A percentile compares a stretch with the other conserved stretches of the same genome.
These are phyloP conservation scores for Sebastes taczanowskii DNA, from an alignment of 2,797 vertebrate genomes.

Conservation along the genomic window DNA sequence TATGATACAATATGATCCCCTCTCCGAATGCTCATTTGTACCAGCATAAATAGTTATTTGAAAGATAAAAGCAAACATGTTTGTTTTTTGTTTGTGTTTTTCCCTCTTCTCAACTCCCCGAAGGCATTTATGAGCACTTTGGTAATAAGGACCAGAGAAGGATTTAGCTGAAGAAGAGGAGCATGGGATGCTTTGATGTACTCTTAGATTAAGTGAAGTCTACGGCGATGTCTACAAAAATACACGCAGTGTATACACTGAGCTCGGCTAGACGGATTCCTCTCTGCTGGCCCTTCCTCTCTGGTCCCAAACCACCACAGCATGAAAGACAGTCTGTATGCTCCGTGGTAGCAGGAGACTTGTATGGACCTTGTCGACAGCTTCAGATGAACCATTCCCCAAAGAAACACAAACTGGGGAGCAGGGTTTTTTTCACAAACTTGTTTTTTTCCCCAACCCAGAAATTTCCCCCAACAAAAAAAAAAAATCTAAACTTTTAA, in stretches of 20 bases:
- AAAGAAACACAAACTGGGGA: conserved; percentile 73
- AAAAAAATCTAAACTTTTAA: conserved; percentile 69
- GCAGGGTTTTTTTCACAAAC: conserved; percentile 43
- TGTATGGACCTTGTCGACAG: conserved; percentile 77
- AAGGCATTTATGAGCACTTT: conserved; percentile 84
- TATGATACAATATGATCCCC: conserved; percentile 49
- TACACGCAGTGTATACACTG: conserved; percentile 69
- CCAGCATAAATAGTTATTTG: conserved; percentile 83
- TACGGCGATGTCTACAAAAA: conserved; percentile 82
- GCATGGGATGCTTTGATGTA: conserved; percentile 84
- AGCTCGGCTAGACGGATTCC: conserved; percentile 66
- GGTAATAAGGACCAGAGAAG: conserved; percentile 83
- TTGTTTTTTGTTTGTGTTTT: conserved; percentile 83
- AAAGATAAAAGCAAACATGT: conserved; percentile 86
- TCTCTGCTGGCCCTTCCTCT: conserved; percentile 75
- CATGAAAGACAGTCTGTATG: conserved; percentile 78
- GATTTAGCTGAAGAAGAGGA: conserved; percentile 76
- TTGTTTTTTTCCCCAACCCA: conserved; percentile 59
- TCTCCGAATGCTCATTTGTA: conserved; percentile 82
- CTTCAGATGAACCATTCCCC: conserved; percentile 80
- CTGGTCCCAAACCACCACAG: conserved; percentile 73
- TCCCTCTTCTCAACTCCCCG: conserved; percentile 68
- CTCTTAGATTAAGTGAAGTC: conserved; percentile 84
- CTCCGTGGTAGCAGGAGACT: conserved; percentile 74
- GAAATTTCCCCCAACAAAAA: conserved; percentile 54